A percentile compares a stretch with the other conserved stretches of the same genome.
Conservation (phyloP, 2,113 vertebrate species). For the Thunnus maccoyii region DNA sequence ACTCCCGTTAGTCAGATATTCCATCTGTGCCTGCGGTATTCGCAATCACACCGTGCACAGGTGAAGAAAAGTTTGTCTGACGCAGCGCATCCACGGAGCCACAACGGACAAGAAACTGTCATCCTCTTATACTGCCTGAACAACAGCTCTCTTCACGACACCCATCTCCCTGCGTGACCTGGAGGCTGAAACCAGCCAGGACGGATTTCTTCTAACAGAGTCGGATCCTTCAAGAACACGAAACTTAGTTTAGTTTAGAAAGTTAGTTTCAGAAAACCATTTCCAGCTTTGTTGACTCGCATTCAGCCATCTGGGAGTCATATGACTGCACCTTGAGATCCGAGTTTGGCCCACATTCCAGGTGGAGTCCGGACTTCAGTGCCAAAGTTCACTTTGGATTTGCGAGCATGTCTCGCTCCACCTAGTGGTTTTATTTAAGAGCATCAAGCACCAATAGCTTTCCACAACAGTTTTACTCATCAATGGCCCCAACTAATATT, state of each 20-base stretch:
- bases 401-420: constrained; percentile 27
- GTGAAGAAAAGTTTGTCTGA: constrained; percentile 3
- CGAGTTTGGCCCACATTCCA: constrained; percentile 63
- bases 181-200: background rate
- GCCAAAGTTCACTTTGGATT: constrained; percentile 47
- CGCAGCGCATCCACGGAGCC: background rate
- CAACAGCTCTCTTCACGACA: background rate
- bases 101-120: background rate
- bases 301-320: constrained; percentile 50
- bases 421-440: constrained; percentile 54
- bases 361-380: constrained; percentile 54
- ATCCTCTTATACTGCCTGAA: background rate
- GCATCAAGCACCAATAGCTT: background rate
- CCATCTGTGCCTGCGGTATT: constrained; percentile 36
- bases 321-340: constrained; percentile 69
- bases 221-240: background rate
- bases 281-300: background rate
- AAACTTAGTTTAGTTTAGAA: too few relatives aligned
- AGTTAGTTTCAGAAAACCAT: background rate
- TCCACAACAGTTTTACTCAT: too few relatives aligned
- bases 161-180: background rate
- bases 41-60: background rate
- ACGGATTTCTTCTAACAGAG: background rate
- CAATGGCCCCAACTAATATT: too few relatives aligned
- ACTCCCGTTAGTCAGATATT: background rate